A percentile compares a stretch with the other conserved stretches of the same genome.
Conservation (phyloP, 2,113 vertebrate species). For the Xenopus tropicalis region DNA sequence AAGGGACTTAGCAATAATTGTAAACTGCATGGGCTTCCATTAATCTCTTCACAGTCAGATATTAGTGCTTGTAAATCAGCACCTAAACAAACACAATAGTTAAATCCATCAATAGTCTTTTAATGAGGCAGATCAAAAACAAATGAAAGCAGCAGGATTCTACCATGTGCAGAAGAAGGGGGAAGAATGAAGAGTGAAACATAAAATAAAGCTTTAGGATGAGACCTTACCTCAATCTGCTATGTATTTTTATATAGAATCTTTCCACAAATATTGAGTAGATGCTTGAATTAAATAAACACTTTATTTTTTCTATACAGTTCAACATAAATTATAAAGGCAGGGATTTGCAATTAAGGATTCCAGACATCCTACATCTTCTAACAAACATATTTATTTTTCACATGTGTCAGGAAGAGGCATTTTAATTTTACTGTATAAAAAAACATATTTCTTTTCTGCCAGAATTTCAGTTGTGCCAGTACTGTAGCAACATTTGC, state of each 20-base stretch:
- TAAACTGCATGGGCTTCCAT: conserved; percentile 77
- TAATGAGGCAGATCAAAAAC: conserved; percentile 88
- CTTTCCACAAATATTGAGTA: too few species aligned
- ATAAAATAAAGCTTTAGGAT: conserved; percentile 55
- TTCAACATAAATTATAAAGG: too few species aligned
- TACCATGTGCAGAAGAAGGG: conserved; percentile 65
- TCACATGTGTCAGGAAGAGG: too few species aligned
- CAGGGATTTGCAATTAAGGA: too few species aligned
- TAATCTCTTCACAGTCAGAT: conserved; percentile 79
- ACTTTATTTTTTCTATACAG: too few species aligned
- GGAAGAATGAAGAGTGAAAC: conserved; percentile 48
- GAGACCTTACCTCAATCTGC: conserved; percentile 47
- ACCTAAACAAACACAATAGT: conserved; percentile 82
- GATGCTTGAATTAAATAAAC: too few species aligned
- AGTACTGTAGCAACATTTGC: too few species aligned
- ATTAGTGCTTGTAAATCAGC: conserved; percentile 83
- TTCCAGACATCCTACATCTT: too few species aligned
- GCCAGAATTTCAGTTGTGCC: too few species aligned
- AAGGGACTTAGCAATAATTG: conserved; percentile 75
- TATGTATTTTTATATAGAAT: background rate
- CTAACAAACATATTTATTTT: too few species aligned
- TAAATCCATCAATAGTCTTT: conserved; percentile 83
- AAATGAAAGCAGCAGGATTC: conserved; percentile 78
- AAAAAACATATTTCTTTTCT: too few species aligned
- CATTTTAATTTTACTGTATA: too few species aligned